phyloP scores from a whole-genome alignment of 2,797 vertebrate genomes.

The Dromococcyx pavoninus region DNA sequence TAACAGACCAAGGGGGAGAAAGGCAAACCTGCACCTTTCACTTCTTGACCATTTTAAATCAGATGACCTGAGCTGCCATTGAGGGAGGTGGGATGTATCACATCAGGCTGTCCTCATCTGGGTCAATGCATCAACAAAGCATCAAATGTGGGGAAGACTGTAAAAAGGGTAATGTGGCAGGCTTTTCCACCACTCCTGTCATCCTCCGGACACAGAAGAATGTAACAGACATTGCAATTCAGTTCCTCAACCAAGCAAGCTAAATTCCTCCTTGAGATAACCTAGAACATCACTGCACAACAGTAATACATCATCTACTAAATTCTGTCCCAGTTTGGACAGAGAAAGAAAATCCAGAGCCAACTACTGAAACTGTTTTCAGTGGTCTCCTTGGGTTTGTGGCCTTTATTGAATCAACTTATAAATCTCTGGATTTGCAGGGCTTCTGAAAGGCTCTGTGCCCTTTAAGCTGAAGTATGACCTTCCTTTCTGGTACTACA shows the following conservation, averaged over 20 bases:
- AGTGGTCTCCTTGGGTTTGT: not conserved
- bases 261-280: constrained; percentile 38
- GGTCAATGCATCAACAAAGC: not conserved
- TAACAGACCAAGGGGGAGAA: not conserved
- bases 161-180: not conserved
- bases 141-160: not conserved
- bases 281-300: not conserved
- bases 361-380: constrained; percentile 42
- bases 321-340: constrained; percentile 25
- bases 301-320: not conserved
- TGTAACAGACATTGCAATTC: not conserved
- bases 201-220: not conserved
- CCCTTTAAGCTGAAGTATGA: not conserved
- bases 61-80: not conserved
- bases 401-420: constrained; percentile 4
- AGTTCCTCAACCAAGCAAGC: not conserved
- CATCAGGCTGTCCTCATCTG: not conserved
- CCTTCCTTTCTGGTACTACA: not conserved
- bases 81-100: not conserved
- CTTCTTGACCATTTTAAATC: not conserved
- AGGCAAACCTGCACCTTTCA: not conserved
- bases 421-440: not conserved
- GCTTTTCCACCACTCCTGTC: not conserved
- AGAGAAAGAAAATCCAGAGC: constrained; percentile 23
- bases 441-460: constrained; percentile 17